These are phyloP conservation scores for Diplodus puntazzo DNA, from an alignment of 2,797 vertebrate species.

Conservation along the genomic window DNA sequence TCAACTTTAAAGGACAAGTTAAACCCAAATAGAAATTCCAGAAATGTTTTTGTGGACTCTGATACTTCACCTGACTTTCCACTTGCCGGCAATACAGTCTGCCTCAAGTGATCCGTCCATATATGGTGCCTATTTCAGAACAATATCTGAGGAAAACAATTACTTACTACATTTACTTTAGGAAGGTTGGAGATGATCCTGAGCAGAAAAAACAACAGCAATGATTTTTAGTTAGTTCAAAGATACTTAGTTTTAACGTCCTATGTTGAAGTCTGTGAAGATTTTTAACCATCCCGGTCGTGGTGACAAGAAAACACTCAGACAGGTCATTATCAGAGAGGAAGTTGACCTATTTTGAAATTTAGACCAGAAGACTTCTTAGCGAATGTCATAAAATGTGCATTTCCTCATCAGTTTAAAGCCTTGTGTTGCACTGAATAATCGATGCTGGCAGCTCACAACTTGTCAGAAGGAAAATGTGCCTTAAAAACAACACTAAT, in stretches of 20 bases:
- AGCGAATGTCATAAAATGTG: too few species aligned
- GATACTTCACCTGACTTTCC: too few species aligned
- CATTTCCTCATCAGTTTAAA: background rate
- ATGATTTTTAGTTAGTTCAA: too few species aligned
- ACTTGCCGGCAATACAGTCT: too few species aligned
- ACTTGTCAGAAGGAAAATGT: background rate
- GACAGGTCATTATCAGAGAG: background rate
- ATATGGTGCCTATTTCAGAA: background rate
- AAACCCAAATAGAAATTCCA: too few species aligned
- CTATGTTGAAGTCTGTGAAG: background rate
- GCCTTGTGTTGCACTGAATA: background rate
- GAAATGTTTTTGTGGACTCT: too few species aligned
- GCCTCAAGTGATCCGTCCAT: too few species aligned
- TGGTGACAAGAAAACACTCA: background rate
- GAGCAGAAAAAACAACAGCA: background rate
- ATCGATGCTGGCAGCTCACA: background rate
- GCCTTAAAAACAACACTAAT: constrained; percentile 4
- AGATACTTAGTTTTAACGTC: too few species aligned
- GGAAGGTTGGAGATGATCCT: background rate
- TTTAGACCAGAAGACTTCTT: background rate
- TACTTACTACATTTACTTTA: too few species aligned
- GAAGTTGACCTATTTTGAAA: background rate
- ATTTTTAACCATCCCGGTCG: background rate
- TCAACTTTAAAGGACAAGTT: background rate
- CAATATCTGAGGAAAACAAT: background rate